phyloP scores from a whole-genome alignment of 2,797 vertebrate species.

The Gallinago nigripennis region DNA sequence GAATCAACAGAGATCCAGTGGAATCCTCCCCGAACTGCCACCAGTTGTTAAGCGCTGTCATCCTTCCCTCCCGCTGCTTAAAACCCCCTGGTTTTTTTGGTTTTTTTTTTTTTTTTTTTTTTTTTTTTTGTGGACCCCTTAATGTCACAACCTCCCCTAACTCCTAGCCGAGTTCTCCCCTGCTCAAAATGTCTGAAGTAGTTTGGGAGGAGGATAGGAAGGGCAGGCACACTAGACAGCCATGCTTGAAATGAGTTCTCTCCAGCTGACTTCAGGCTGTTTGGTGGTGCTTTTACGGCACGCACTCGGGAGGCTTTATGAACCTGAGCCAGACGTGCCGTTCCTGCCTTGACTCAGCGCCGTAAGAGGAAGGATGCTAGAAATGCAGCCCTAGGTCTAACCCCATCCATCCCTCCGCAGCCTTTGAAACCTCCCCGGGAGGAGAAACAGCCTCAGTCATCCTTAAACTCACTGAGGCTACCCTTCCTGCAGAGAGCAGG shows the following conservation, averaged over 20 bases:
- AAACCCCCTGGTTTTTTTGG: conserved; percentile 9
- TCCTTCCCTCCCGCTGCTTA: conserved; percentile 68
- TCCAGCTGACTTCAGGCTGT: conserved; percentile 66
- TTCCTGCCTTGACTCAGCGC: conserved; percentile 73
- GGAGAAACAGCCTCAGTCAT: conserved; percentile 61
- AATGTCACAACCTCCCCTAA: conserved; percentile 77
- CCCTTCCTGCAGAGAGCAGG: conserved; percentile 25
- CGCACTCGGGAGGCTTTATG: conserved; percentile 55
- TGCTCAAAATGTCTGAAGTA: conserved; percentile 83
- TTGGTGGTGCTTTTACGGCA: conserved; percentile 63
- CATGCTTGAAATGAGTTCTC: conserved; percentile 80
- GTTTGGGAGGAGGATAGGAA: conserved; percentile 80
- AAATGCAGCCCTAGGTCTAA: conserved; percentile 66
- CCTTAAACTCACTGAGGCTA: conserved; percentile 49
- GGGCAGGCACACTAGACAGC: conserved; percentile 81
- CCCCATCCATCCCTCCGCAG: conserved; percentile 44
- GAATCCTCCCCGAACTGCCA: conserved; percentile 71
- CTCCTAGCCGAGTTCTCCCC: conserved; percentile 72
- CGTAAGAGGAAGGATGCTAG: conserved; percentile 70
- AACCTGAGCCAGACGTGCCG: conserved; percentile 65
- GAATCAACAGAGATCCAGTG: conserved; percentile 71
- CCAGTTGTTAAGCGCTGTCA: conserved; percentile 69
- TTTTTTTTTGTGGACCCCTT: conserved; percentile 63
- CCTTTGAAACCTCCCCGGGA: conserved; percentile 58
- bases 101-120: background rate